A percentile compares a stretch with the other conserved stretches of the same genome.
phyloP scores from a whole-genome alignment of 2,797 vertebrate genomes.

The Pipistrellus pipistrellus region DNA sequence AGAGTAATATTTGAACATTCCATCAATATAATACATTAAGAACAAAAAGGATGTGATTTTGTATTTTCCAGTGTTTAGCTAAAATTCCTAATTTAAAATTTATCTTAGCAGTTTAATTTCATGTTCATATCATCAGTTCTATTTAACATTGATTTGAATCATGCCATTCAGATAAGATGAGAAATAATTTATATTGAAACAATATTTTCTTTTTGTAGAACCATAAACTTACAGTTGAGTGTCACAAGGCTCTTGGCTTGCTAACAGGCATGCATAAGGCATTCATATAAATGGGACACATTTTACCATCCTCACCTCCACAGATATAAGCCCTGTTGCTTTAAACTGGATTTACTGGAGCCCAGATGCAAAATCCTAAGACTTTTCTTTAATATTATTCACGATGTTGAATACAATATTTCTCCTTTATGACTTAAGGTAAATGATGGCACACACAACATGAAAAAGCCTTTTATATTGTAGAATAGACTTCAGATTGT shows the following conservation, averaged over 20 bases:
- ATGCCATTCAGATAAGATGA: conserved; percentile 69
- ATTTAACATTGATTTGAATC: conserved; percentile 70
- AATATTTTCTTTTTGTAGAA: conserved; percentile 63
- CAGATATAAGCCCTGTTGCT: conserved; percentile 39
- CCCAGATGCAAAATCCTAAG: background rate
- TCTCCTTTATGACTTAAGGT: conserved; percentile 46
- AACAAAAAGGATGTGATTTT: conserved; percentile 68
- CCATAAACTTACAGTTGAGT: conserved; percentile 62
- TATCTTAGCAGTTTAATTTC: conserved; percentile 70
- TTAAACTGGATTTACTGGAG: conserved; percentile 58
- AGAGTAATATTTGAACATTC: conserved; percentile 69
- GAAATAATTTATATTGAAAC: conserved; percentile 66
- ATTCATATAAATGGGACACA: conserved; percentile 56
- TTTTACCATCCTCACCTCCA: conserved; percentile 59
- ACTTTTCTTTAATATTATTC: conserved; percentile 72
- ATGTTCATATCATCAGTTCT: conserved; percentile 33
- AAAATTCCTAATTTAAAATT: conserved; percentile 70
- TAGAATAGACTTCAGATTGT: conserved; percentile 65
- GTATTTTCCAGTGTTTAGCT: conserved; percentile 63
- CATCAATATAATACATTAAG: conserved; percentile 75
- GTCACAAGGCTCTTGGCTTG: conserved; percentile 70
- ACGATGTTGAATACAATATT: conserved; percentile 40
- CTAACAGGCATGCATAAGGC: conserved; percentile 50
- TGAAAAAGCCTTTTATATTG: conserved; percentile 30
- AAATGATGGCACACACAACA: conserved; percentile 44